Base-by-base conservation (phyloP, 2,113 vertebrate genomes). In the Caranx melampygus region DNA sequence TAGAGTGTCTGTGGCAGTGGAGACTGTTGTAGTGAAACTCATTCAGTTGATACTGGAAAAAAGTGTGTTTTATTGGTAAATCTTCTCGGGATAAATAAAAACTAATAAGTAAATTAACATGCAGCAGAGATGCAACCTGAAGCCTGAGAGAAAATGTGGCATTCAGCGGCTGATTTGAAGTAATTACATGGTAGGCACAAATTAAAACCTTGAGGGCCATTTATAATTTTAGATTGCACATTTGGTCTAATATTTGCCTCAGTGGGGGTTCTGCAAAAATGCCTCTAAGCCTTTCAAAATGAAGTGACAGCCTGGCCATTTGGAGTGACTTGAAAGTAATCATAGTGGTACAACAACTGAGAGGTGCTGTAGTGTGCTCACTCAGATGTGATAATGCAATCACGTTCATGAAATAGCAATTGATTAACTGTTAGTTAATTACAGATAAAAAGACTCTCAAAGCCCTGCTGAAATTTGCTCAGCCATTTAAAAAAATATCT, bases 351-450 rank as follows among this genome's bases (percentile, higher is more conserved):
- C 40, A 75, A 75, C 78, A 74, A 59, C 49, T 35, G 37, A 68
- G 60, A 71, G 14, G 49, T 55, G 18, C 47, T 3, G 54, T 4
- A 7, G 6, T 18, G 31, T n/a, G 18, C 62, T 69, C 75, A 66
- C 49, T 83, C 72, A 75, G 40, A 68, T 20, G 31, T 8, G 1
- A 44, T 75, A 72, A 84, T 70, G 57, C 78, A 88, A 81, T 92
- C 74, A 86, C 6, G 31, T 51, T 61, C 64, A 20, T 37, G 44
- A 77, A 88, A 85, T 37, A 59, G 84, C 55, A 75, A 88, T 82
- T 89, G 83, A 88, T 85, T 82, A 81, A 87, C 75, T 81, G 60
- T 87, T 73, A 62, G 75, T 84, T 84, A 78, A 86, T 84, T 82
- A 78, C 7, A 68, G 72, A 61, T 14, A 70, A 33, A 75, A 72